Evolutionary conservation across 2,113 vertebrate species (phyloP).

Genomic region (Siphamia tubifer): DNA sequence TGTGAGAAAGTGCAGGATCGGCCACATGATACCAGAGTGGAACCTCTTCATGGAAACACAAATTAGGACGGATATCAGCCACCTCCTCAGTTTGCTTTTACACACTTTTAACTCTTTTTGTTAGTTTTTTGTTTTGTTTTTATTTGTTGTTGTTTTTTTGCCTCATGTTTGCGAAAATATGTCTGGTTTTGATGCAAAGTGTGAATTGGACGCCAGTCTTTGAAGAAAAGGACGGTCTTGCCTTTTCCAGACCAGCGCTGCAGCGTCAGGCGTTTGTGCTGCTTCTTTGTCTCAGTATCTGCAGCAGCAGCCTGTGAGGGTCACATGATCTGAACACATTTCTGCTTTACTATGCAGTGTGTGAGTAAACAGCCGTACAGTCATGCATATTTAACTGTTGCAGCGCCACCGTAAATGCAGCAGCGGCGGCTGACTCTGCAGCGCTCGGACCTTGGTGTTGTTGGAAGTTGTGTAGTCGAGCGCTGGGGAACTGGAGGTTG

Average conservation of each 20-base stretch:
- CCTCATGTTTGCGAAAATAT: slow-evolving; percentile 16
- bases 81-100: no score
- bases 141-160: no score
- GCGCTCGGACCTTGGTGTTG: slow-evolving; percentile 24
- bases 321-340: not conserved
- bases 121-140: no score
- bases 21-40: slow-evolving; percentile 39
- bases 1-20: slow-evolving; percentile 57
- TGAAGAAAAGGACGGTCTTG: no score
- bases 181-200: no score
- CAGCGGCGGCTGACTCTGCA: slow-evolving; percentile 50
- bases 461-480: slow-evolving; percentile 23
- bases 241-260: no score
- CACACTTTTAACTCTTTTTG: not conserved
- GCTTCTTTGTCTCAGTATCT: no score
- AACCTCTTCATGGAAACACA: slow-evolving; percentile 24
- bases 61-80: slow-evolving; percentile 19
- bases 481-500: slow-evolving; percentile 32
- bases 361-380: slow-evolving; percentile 31
- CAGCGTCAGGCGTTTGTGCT: slow-evolving; percentile 24
- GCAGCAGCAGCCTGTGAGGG: no score
- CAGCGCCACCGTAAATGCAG: slow-evolving; percentile 29
- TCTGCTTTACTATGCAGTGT: slow-evolving; percentile 7
- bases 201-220: not conserved
- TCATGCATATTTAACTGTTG: slow-evolving; percentile 48